Evolutionary conservation across 1,140 invertebrate genomes (phyloP).

Genomic region (Drosophila littoralis): DNA sequence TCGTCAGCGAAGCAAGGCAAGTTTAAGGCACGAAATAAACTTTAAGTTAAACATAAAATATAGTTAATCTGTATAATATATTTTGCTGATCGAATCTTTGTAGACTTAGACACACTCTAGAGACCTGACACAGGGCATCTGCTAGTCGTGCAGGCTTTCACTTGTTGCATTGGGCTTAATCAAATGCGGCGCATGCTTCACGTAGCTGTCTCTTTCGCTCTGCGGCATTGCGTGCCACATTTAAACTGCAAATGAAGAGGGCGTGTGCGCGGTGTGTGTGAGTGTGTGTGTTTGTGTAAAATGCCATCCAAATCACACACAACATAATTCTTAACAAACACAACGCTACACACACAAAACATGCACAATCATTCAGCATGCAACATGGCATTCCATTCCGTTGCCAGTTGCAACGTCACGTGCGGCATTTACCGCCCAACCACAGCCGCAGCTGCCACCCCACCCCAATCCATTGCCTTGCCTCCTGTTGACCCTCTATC

Average conservation of each 20-base stretch:
- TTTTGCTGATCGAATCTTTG: too few relatives aligned
- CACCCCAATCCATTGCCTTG: not conserved
- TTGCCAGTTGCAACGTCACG: conserved; percentile 64
- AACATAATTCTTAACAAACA: conserved; percentile 44
- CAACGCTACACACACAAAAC: conserved; percentile 31
- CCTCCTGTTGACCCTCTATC: conserved; percentile 1
- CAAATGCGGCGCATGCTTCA: conserved; percentile 21
- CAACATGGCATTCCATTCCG: conserved; percentile 49
- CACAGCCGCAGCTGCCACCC: not conserved
- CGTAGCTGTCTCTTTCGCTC: not conserved
- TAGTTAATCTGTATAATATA: too few relatives aligned
- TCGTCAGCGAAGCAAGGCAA: too few relatives aligned
- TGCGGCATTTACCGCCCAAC: conserved; percentile 31
- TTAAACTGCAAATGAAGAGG: conserved; percentile 48
- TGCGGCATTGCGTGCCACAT: conserved; percentile 33
- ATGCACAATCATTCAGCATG: conserved; percentile 63
- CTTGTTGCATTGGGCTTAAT: conserved; percentile 7
- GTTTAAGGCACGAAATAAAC: too few relatives aligned
- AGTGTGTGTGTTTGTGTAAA: conserved; percentile 40
- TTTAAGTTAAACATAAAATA: too few relatives aligned
- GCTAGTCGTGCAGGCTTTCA: not conserved
- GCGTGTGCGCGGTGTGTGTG: conserved; percentile 14
- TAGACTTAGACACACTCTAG: too few relatives aligned
- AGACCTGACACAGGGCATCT: conserved; percentile 6
- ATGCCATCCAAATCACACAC: conserved; percentile 60